These are phyloP conservation scores for Aplocera efformata DNA, from an alignment of 2,888 invertebrate genomes.

Conservation along the genomic window DNA sequence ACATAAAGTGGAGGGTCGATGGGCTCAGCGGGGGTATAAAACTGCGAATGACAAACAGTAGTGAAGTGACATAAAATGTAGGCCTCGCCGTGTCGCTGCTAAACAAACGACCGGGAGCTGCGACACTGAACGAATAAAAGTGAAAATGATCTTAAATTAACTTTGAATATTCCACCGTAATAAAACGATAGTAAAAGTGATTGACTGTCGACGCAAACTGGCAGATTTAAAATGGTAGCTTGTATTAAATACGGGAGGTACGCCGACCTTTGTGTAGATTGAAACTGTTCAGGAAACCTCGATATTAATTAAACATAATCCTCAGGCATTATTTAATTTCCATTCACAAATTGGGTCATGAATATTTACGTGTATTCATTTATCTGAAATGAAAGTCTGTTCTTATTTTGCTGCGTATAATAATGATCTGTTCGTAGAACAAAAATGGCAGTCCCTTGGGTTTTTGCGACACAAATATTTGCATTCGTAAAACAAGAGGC, in stretches of 20 bases:
- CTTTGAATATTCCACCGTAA: conserved; percentile 20
- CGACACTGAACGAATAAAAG: conserved; percentile 23
- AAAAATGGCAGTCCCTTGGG: conserved; percentile 24
- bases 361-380: conserved; percentile 14
- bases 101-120: conserved; percentile 21
- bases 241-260: conserved; percentile 3
- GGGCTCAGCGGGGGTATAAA: conserved; percentile 11
- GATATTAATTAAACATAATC: too few species aligned
- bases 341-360: conserved; percentile 8
- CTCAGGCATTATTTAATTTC: conserved; percentile 5
- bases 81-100: conserved; percentile 8
- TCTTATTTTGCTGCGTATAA: conserved; percentile 14
- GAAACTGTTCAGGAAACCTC: background rate
- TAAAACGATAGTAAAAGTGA: conserved; percentile 29
- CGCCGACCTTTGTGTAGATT: conserved; percentile 7
- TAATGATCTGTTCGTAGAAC: conserved; percentile 17
- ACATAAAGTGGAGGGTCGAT: conserved; percentile 14
- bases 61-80: conserved; percentile 14
- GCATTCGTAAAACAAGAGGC: conserved; percentile 27
- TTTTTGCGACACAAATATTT: conserved; percentile 26
- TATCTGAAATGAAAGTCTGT: conserved; percentile 12
- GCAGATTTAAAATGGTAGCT: conserved; percentile 17
- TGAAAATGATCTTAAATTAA: conserved; percentile 23
- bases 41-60: conserved; percentile 16
- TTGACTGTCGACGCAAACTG: conserved; percentile 22